phyloP scores from a whole-genome alignment of 2,113 vertebrate species.

The Caranx ignobilis region DNA sequence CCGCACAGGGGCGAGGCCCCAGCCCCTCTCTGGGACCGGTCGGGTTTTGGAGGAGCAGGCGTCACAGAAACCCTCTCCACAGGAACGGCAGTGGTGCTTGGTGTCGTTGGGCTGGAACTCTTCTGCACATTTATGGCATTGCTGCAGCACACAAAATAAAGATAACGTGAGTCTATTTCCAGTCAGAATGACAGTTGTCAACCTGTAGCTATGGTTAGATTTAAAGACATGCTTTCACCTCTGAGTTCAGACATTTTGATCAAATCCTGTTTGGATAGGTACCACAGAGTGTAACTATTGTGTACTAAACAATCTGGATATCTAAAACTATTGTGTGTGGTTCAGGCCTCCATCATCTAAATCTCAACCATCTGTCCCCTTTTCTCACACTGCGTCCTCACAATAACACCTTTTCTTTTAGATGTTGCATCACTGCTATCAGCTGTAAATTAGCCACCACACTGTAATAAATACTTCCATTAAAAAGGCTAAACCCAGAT shows the following conservation, averaged over 20 bases:
- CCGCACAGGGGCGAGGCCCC: constrained; percentile 93
- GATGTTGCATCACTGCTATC: background rate
- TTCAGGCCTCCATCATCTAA: background rate
- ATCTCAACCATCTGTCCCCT: background rate
- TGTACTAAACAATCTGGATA: background rate
- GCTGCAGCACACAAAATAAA: constrained; percentile 76
- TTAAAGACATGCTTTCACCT: background rate
- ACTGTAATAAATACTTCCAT: background rate
- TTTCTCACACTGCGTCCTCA: background rate
- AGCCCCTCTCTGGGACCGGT: constrained; percentile 96
- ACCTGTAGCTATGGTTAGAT: background rate
- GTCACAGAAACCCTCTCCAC: constrained; percentile 97
- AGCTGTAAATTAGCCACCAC: background rate
- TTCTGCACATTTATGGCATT: constrained; percentile 90
- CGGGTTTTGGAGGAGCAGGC: constrained; percentile 93
- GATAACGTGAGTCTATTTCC: rapidly evolving
- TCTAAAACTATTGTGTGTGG: background rate
- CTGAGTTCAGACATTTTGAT: background rate
- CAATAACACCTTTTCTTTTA: constrained; percentile 2
- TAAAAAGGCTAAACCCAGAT: background rate
- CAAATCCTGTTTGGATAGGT: background rate
- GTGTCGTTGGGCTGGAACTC: constrained; percentile 94
- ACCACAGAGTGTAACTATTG: background rate
- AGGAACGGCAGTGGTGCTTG: constrained; percentile 98
- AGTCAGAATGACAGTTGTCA: background rate